A percentile compares a stretch with the other conserved stretches of the same genome.
Conservation (phyloP, 2,797 vertebrate species). For the Semaprochilodus insignis region DNA sequence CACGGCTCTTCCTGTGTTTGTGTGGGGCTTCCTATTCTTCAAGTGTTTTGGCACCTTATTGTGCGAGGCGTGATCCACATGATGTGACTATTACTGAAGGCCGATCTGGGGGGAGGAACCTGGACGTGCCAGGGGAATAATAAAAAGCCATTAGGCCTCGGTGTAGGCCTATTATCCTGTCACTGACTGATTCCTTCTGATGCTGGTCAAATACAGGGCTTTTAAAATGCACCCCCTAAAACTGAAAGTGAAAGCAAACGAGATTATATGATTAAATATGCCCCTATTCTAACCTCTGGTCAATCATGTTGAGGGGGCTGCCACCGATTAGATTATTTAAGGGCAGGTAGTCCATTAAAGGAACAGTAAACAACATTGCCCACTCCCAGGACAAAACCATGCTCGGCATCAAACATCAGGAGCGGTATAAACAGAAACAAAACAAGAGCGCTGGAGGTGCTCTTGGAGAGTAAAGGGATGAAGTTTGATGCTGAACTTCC, state of each 20-base stretch:
- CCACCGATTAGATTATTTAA: no score
- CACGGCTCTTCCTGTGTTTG: conserved; percentile 97
- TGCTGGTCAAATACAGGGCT: neutral
- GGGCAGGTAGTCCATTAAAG: no score
- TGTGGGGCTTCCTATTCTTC: conserved; percentile 92
- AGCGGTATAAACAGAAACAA: no score
- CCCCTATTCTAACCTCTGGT: no score
- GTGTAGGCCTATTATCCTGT: neutral
- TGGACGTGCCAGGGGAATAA: conserved; percentile 42
- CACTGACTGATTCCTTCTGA: neutral
- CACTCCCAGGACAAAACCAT: no score
- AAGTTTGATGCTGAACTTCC: no score
- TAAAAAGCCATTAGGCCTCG: neutral
- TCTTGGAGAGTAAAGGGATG: no score
- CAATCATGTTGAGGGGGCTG: no score
- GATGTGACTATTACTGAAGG: conserved; percentile 67
- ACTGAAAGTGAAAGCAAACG: conserved; percentile 42
- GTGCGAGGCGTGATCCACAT: conserved; percentile 68
- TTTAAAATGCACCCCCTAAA: neutral
- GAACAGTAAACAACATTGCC: no score
- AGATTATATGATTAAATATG: neutral
- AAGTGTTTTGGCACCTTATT: conserved; percentile 85
- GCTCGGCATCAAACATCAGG: no score
- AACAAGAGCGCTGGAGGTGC: no score
- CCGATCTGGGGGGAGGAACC: conserved; percentile 69